Conservation (phyloP, 1,140 invertebrate genomes). For the Heliothis subflexa region DNA sequence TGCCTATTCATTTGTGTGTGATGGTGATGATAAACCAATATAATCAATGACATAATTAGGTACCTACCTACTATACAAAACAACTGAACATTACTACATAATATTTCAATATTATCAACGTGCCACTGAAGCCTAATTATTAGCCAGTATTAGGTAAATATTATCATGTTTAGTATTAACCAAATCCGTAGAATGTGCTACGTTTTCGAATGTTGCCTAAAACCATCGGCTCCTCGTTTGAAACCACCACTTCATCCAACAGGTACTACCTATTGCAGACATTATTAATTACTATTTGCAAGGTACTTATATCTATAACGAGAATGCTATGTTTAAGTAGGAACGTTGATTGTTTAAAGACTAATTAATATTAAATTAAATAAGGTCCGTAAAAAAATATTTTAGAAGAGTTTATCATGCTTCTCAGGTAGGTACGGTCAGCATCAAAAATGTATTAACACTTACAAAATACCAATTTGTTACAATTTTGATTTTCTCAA, state of each 20-base stretch:
- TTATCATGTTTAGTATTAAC: conserved; percentile 5
- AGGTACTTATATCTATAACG: no score
- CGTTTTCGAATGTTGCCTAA: not conserved
- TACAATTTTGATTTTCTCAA: no score
- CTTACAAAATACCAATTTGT: no score
- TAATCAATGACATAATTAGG: not conserved
- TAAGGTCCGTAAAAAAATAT: no score
- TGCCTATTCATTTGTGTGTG: no score
- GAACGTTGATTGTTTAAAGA: no score
- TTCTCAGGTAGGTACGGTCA: no score
- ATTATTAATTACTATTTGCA: not conserved
- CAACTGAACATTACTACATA: not conserved
- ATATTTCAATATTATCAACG: not conserved
- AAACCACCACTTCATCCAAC: not conserved
- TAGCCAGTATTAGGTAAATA: not conserved
- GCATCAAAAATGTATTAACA: no score
- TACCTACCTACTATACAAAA: not conserved
- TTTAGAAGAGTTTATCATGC: no score
- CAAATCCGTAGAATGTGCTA: not conserved
- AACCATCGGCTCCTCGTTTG: not conserved
- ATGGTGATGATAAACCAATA: no score
- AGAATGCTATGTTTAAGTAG: no score
- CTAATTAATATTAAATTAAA: no score
- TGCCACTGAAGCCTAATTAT: not conserved
- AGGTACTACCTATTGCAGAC: not conserved